A percentile compares a stretch with the other conserved stretches of the same genome.
These are phyloP conservation scores for Neelides folsomi DNA, from an alignment of 2,888 invertebrate species.

Conservation along the genomic window DNA sequence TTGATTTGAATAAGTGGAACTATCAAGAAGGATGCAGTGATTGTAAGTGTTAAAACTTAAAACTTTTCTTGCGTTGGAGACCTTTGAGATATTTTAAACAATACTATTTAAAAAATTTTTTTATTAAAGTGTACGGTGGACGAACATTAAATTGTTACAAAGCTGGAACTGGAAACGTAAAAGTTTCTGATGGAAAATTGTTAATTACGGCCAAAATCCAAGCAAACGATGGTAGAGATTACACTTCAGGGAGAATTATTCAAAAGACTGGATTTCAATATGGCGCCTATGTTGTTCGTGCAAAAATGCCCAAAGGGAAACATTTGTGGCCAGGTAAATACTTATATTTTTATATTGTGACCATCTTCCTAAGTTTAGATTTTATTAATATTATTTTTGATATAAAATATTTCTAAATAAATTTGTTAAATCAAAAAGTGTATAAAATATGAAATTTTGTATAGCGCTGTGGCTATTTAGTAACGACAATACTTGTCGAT, in stretches of 20 bases:
- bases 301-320: slow-evolving; percentile 24
- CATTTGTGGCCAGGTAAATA: slow-evolving; percentile 20
- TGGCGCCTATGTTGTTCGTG: slow-evolving; percentile 28
- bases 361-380: too few relatives aligned
- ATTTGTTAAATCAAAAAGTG: too few relatives aligned
- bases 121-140: slow-evolving; percentile 27
- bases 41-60: slow-evolving; percentile 10
- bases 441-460: too few relatives aligned
- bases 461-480: slow-evolving; percentile 5
- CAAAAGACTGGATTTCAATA: slow-evolving; percentile 13
- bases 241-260: slow-evolving; percentile 10
- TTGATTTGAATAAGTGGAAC: slow-evolving; percentile 30
- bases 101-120: too few relatives aligned
- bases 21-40: slow-evolving; percentile 28
- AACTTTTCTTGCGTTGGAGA: too few relatives aligned
- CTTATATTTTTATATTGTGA: too few relatives aligned
- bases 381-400: too few relatives aligned
- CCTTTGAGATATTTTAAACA: too few relatives aligned
- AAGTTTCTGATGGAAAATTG: slow-evolving; percentile 7
- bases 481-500: slow-evolving; percentile 15
- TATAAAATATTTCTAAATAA: too few relatives aligned
- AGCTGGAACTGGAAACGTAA: slow-evolving; percentile 8
- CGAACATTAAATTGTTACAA: slow-evolving; percentile 29
- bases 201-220: slow-evolving; percentile 7
- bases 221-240: slow-evolving; percentile 6